Evolutionary conservation across 2,113 vertebrate species (phyloP).

Genomic region (Paedocypris sp.): DNA sequence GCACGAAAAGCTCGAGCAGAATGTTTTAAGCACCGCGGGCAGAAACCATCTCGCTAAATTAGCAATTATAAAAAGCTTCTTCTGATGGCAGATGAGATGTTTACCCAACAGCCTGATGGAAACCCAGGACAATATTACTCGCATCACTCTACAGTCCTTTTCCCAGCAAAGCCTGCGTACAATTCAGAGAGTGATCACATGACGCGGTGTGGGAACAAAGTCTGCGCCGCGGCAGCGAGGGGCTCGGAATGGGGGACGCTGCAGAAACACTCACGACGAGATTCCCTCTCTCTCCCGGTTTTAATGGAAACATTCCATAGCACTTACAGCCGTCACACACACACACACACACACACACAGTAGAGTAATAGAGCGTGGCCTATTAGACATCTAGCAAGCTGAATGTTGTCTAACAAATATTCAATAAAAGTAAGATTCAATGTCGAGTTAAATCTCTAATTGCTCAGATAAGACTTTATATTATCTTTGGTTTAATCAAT

Average conservation of each 20-base stretch:
- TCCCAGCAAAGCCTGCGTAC: neutral
- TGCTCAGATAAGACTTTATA: too few relatives aligned
- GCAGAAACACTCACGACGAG: neutral
- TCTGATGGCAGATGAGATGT: neutral
- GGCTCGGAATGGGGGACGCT: neutral
- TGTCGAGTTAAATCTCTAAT: slow-evolving; percentile 22
- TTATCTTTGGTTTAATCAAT: too few relatives aligned
- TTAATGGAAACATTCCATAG: slow-evolving; percentile 35
- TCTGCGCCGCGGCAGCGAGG: neutral
- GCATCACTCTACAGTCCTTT: neutral
- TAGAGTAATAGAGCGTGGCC: too few relatives aligned
- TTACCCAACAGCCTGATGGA: neutral
- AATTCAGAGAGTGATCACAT: neutral
- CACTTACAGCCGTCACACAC: slow-evolving; percentile 5
- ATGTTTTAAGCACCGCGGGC: neutral
- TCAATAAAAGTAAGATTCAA: too few relatives aligned
- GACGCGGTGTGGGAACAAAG: neutral
- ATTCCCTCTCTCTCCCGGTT: slow-evolving; percentile 4
- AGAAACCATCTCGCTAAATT: neutral
- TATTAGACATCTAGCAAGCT: too few relatives aligned
- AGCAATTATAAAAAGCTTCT: neutral
- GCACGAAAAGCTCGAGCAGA: too few relatives aligned
- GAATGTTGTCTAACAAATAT: too few relatives aligned
- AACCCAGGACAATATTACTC: neutral
- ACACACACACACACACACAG: neutral